Percentiles rank a stretch among this genome's conserved stretches.
These are phyloP conservation scores for Amiota mariae DNA, from an alignment of 2,888 invertebrate species.

Conservation along the genomic window DNA sequence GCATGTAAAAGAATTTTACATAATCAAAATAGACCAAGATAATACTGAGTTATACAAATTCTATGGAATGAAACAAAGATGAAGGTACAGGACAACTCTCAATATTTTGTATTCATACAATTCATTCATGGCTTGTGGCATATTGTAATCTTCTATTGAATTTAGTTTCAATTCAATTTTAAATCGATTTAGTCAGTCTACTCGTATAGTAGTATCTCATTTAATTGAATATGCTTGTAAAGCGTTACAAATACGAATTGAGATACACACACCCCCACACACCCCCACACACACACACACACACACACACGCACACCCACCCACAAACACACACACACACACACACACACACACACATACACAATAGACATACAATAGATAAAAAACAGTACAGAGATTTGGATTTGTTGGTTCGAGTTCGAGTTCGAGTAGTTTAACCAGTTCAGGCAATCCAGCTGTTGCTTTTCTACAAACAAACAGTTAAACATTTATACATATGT, in stretches of 20 bases:
- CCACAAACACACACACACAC: too few relatives aligned
- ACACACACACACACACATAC: too few relatives aligned
- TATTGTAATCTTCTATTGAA: neutral
- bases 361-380: neutral
- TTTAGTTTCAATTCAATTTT: constrained; percentile 3
- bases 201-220: neutral
- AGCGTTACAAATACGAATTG: neutral
- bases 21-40: too few relatives aligned
- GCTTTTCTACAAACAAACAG: neutral
- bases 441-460: neutral
- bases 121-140: neutral
- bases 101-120: too few relatives aligned
- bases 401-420: neutral
- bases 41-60: neutral
- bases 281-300: too few relatives aligned
- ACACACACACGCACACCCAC: too few relatives aligned
- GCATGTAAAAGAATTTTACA: too few relatives aligned
- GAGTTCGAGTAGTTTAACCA: neutral
- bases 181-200: constrained; percentile 8
- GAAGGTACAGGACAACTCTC: neutral
- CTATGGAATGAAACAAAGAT: neutral
- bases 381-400: neutral
- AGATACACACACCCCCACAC: too few relatives aligned
- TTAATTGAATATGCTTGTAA: constrained; percentile 1
- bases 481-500: neutral